These are phyloP conservation scores for Pachyuromys duprasi DNA, from an alignment of 2,797 vertebrate genomes.

Conservation along the genomic window DNA sequence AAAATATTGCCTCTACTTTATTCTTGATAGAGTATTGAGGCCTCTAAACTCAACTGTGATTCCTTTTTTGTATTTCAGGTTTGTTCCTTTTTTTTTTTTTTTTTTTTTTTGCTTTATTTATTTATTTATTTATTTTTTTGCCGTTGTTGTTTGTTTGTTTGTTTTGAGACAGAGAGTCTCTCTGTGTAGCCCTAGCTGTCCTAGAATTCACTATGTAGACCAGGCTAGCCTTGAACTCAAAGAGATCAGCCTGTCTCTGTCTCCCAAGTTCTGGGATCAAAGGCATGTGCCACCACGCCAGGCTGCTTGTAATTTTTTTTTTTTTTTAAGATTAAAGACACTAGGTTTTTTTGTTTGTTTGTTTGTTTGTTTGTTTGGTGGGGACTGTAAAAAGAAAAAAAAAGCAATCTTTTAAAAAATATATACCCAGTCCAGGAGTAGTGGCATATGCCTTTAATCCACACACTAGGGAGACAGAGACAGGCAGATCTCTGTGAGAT, in stretches of 20 bases:
- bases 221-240: not conserved
- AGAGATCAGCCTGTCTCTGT: not conserved
- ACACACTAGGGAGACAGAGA: not conserved
- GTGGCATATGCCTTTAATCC: not conserved
- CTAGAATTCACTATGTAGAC: not conserved
- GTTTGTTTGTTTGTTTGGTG: too few species aligned
- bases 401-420: slow-evolving; percentile 47
- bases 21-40: not conserved
- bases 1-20: slow-evolving; percentile 23
- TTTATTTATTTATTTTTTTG: too few species aligned
- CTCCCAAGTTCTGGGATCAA: not conserved
- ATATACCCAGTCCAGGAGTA: too few species aligned
- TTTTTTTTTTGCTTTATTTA: too few species aligned
- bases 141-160: not conserved
- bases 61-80: not conserved
- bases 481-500: not conserved
- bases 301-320: not conserved
- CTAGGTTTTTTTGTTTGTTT: slow-evolving; percentile 35
- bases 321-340: slow-evolving; percentile 40
- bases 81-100: not conserved
- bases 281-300: not conserved
- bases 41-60: slow-evolving; percentile 22
- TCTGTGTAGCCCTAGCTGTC: not conserved
- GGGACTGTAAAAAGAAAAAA: slow-evolving; percentile 9
- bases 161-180: not conserved